Percentiles rank a stretch among this genome's conserved stretches.
phyloP scores from a whole-genome alignment of 1,140 invertebrate genomes.

The Drosophila yakuba region DNA sequence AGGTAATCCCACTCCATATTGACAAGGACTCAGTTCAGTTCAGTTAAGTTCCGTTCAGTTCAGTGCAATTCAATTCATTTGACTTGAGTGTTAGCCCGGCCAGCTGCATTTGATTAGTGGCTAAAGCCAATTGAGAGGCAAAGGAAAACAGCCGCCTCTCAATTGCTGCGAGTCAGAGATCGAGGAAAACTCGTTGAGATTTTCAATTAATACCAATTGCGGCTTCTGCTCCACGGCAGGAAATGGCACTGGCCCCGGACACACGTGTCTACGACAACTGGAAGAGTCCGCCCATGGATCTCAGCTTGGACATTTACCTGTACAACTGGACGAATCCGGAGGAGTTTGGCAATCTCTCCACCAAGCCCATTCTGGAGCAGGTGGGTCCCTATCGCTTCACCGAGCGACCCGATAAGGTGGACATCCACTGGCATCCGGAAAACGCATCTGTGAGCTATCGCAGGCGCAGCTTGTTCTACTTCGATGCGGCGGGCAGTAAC shows the following conservation, averaged over 20 bases:
- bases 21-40: neutral
- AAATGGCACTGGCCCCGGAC: slow-evolving; percentile 87
- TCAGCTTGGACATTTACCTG: slow-evolving; percentile 91
- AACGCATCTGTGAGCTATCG: slow-evolving; percentile 93
- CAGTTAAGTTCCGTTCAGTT: no score
- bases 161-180: slow-evolving; percentile 34
- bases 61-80: neutral
- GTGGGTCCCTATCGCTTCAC: slow-evolving; percentile 91
- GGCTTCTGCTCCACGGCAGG: slow-evolving; percentile 84
- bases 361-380: slow-evolving; percentile 88
- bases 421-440: slow-evolving; percentile 88
- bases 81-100: slow-evolving; percentile 9
- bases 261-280: slow-evolving; percentile 89
- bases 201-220: slow-evolving; percentile 71
- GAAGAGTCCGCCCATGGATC: slow-evolving; percentile 90
- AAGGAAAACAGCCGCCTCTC: slow-evolving; percentile 43
- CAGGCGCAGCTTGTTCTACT: slow-evolving; percentile 91
- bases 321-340: slow-evolving; percentile 94
- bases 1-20: slow-evolving; percentile 53
- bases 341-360: slow-evolving; percentile 85
- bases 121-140: slow-evolving; percentile 24
- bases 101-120: slow-evolving; percentile 67
- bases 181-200: slow-evolving; percentile 55
- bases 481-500: slow-evolving; percentile 89
- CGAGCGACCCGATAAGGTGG: slow-evolving; percentile 89